Conservation (phyloP, 2,113 vertebrate genomes). For the Chloropsis cyanopogon region DNA sequence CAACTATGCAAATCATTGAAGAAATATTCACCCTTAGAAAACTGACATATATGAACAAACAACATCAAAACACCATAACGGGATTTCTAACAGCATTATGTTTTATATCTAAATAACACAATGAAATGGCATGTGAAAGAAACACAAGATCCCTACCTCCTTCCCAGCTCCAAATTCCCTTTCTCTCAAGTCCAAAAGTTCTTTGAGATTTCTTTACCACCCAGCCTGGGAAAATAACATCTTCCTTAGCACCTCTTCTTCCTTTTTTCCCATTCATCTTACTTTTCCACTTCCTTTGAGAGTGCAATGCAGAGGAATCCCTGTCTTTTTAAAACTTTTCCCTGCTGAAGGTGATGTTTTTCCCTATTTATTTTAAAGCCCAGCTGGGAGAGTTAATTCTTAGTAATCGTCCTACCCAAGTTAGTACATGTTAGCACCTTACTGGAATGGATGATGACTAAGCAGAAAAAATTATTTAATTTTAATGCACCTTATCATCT, state of each 20-base stretch:
- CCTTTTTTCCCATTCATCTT: neutral
- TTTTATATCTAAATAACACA: neutral
- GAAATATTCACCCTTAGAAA: neutral
- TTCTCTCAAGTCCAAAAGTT: neutral
- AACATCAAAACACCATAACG: neutral
- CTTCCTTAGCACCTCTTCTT: neutral
- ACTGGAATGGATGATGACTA: neutral
- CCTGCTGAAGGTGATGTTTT: neutral
- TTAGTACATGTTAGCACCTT: neutral
- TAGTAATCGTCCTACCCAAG: neutral
- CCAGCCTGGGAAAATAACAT: neutral
- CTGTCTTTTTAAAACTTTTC: neutral
- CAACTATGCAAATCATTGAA: neutral
- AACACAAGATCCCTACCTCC: neutral
- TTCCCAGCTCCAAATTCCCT: neutral
- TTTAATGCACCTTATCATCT: neutral
- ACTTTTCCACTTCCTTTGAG: neutral
- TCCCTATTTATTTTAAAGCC: neutral
- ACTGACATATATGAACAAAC: neutral
- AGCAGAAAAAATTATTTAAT: neutral
- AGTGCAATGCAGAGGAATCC: neutral
- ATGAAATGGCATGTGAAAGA: neutral
- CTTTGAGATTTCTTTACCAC: neutral
- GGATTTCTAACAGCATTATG: neutral
- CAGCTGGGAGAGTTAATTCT: neutral